A percentile compares a stretch with the other conserved stretches of the same genome.
Evolutionary conservation across 2,113 vertebrate species (phyloP).

Genomic region (Gulo gulo): DNA sequence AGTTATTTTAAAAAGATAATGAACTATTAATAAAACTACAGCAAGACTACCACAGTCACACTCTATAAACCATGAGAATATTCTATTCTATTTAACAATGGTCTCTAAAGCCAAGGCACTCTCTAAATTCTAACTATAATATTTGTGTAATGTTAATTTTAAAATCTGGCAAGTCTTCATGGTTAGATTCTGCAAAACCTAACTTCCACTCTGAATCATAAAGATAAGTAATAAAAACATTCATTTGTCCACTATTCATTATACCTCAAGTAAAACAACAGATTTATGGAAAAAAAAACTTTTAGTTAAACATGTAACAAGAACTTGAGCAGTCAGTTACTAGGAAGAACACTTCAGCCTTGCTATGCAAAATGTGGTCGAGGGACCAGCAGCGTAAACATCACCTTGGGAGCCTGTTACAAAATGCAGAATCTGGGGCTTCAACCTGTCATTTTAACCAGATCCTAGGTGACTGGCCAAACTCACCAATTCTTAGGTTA

Average conservation of each 20-base stretch:
- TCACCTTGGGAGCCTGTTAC: neutral
- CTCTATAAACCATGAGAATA: neutral
- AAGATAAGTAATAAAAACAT: neutral
- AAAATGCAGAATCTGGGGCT: neutral
- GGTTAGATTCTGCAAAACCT: neutral
- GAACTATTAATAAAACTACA: neutral
- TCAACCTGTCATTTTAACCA: neutral
- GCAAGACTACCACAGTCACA: neutral
- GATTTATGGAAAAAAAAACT: neutral
- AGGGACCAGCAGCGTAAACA: neutral
- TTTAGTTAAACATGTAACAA: neutral
- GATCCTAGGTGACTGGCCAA: neutral
- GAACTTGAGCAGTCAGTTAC: neutral
- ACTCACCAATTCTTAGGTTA: neutral
- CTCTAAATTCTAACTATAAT: neutral
- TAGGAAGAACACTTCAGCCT: neutral
- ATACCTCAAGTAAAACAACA: neutral
- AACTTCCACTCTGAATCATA: neutral
- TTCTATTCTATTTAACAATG: neutral
- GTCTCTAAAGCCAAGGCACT: neutral
- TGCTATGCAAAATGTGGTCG: neutral
- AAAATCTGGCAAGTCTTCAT: neutral
- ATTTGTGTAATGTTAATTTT: neutral
- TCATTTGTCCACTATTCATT: neutral
- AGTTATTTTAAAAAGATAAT: neutral